Base-by-base conservation (phyloP, 53 echinoderm and acorn worm genomes). In the Patiria pectinifera region DNA sequence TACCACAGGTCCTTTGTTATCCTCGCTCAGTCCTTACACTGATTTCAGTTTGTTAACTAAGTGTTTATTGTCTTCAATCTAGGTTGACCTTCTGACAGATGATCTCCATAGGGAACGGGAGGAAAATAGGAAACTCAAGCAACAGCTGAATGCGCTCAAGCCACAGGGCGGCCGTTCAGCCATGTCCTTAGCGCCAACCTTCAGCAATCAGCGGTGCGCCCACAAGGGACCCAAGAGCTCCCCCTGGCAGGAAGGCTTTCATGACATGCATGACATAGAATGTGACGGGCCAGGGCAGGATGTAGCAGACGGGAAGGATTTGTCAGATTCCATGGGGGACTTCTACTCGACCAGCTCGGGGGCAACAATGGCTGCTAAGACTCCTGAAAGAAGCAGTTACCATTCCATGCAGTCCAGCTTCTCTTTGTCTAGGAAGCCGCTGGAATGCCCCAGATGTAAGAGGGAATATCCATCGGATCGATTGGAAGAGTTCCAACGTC, bases 401-500 rank as follows among this genome's bases (percentile, higher is more conserved):
- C 83, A 49, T 15, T 82, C 82, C 8, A 23, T 47, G 63, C 84
- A 3, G 35, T 16, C 21, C 0, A 78, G 88, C 21, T 45, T 61
- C 12, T 88, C 45, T 1, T 35, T 77, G 53, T 53, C 53, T 8
- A 1, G 53, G 6, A 66, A 66, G 74, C 86, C 66, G 0, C 23
- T 69, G 48, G 93, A 93, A 23, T 93, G 93, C 63, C 88, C 83
- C 2, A 75, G 93, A 15, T 93, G 93, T 45, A 83, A 88, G 76
- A 69, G 93, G 21, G 88, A 87, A 48, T 93, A 59, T 45, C 48
- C 71, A 21, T 18, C 88, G 7, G 87, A 93, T 14, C 66, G 81
- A 48, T 5, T 61, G 87, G 14, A 82, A 0, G 88, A 93, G 11
- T 87, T 59, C 11, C 86, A 88, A 16, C 48, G 46, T 2, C 93